Evolutionary conservation across 2,888 invertebrate genomes (phyloP), one percentile per base, ranked within the genome.

Genomic region (Eupithecia insigniata): DNA sequence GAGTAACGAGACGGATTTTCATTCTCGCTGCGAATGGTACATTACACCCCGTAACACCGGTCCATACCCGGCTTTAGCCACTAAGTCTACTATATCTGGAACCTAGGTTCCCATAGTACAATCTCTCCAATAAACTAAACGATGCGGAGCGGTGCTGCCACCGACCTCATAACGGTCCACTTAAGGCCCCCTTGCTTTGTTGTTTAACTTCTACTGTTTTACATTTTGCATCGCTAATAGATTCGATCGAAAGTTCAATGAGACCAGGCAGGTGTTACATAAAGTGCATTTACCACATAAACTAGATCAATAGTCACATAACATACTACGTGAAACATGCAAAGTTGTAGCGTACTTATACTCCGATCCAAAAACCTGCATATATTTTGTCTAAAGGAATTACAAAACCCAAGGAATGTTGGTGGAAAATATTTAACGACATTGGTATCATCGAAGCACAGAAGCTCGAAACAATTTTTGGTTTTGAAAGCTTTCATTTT

Each of bases 181-280:
- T 26, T 26, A 22, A 12, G 51, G 22, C 22, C 22, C 22, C 6
- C 51, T 4, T 26, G 55, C 26, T 26, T 46, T 51, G 22, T 22
- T 55, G 1, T 5, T 26, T 22, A 55, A 26, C 55, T 55, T 55
- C 55, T 14, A 55, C 55, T 55, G 26, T 26, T 55, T 55, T 55
- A 55, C 22, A 51, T 22, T 51, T 26, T 55, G 55, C 55, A 55
- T 69, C 26, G 46, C 72, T 62, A 36, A 67, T 66, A 12, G 36
- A 55, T 14, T 26, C 55, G 55, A 55, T 55, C 5, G 55, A 55
- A 26, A 55, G 55, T 26, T 55, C 55, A 55, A 26, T 55, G 55
- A 43, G 28, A 55, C 60, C 68, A 68, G 61, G 68, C 60, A 68
- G 39, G 39, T 71, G 66, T 66, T 66, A 51, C 30, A 51, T 55